Evolutionary conservation across 1,140 invertebrate species (phyloP), one percentile per base, ranked within the genome.

Genomic region (Callitettix versicolor): DNA sequence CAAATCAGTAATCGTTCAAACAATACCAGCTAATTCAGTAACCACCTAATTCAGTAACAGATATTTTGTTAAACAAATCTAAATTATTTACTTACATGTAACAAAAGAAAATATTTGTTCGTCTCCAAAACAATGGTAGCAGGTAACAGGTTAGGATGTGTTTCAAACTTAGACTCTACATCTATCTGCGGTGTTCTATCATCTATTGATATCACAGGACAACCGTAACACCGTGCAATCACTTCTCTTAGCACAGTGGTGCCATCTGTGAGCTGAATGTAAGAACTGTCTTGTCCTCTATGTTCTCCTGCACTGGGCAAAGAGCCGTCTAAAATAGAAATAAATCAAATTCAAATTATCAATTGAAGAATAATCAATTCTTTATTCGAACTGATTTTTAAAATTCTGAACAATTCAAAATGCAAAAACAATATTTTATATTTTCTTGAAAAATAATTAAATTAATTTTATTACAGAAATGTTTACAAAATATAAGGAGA

Each of bases 81-180:
- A n/a, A n/a, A n/a, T n/a, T 26, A 3, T 42, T n/a, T 22, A 52
- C 55, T 41, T 54, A 63, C 64, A 42, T 64, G 61, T 38, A 88
- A 72, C 56, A 85, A 69, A 63, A 82, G 80, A 65, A 84, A 82
- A 64, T 79, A 77, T 62, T 77, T 77, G 53, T 79, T 69, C 36
- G 82, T 84, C 73, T 88, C 86, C 55, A 88, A 71, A 40, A 76
- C 76, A 62, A 81, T 48, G 69, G 68, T 22, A 73, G 81, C 77
- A 55, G 84, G 80, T 62, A 88, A 70, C 24, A 89, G 71, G 73
- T 88, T 88, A 33, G 76, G 74, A 69, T 88, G 84, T 18, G 72
- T 72, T 58, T 77, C 75, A 68, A 78, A 79, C 48, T 70, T 70
- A 61, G 73, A 75, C 11, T 55, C 55, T 26, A 49, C 24, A 34